phyloP scores from a whole-genome alignment of 2,888 invertebrate genomes.

The Myathropa florea region DNA sequence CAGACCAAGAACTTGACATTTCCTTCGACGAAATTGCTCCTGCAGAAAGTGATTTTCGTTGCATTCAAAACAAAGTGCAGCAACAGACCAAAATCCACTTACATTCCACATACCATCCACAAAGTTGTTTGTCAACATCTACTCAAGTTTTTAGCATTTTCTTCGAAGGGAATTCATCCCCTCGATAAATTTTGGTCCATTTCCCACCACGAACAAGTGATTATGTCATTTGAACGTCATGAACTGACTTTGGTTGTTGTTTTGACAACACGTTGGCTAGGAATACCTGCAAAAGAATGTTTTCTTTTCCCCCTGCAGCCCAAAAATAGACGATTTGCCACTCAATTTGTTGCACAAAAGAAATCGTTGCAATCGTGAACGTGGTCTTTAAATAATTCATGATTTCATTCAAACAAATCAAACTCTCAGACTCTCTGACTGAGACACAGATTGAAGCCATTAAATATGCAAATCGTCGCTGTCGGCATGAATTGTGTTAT shows the following conservation, averaged over 20 bases:
- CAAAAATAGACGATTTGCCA: too few species aligned
- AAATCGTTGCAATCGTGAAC: neutral
- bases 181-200: too few species aligned
- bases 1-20: too few species aligned
- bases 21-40: too few species aligned
- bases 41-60: neutral
- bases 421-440: neutral
- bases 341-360: neutral
- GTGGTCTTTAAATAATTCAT: neutral
- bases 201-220: too few species aligned
- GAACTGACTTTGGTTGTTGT: too few species aligned
- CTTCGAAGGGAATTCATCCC: neutral
- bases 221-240: too few species aligned
- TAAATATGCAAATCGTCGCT: neutral
- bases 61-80: neutral
- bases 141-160: neutral
- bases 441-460: neutral
- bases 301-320: too few species aligned
- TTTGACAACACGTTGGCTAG: too few species aligned
- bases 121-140: constrained; percentile 18
- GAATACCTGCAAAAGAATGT: too few species aligned
- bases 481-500: neutral
- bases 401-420: neutral
- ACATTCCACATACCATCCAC: constrained; percentile 60
- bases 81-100: neutral